A percentile compares a stretch with the other conserved stretches of the same genome.
These are phyloP conservation scores for Ginglymostoma cirratum DNA, from an alignment of 2,113 vertebrate species.

Conservation along the genomic window DNA sequence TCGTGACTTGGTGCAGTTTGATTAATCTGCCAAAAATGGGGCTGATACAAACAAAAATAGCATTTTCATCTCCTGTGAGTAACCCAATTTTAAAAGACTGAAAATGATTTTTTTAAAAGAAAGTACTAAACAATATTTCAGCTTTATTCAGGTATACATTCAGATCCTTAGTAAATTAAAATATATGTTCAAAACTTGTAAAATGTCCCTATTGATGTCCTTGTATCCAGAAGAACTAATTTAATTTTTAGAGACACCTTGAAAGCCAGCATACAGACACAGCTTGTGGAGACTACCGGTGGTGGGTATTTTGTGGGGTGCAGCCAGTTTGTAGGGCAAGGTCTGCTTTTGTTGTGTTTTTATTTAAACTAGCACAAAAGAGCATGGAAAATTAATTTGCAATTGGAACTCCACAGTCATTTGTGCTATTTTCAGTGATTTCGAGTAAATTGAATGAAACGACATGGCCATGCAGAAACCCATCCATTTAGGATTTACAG, in stretches of 20 bases:
- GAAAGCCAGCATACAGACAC: neutral
- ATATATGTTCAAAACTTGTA: neutral
- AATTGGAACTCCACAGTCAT: neutral
- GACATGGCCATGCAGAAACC: neutral
- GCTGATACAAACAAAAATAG: neutral
- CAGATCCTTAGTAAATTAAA: neutral
- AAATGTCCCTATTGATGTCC: neutral
- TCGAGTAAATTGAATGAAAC: neutral
- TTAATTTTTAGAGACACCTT: neutral
- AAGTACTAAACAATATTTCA: too few relatives aligned
- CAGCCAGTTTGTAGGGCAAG: neutral
- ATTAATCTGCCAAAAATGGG: neutral
- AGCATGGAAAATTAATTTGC: neutral
- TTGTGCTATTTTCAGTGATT: neutral
- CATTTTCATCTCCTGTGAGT: neutral
- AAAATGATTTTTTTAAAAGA: neutral
- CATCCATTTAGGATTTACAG: neutral
- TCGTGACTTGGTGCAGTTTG: neutral
- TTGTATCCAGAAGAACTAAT: neutral
- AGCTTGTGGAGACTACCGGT: neutral
- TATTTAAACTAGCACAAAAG: neutral
- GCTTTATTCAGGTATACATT: neutral
- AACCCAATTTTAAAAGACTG: neutral
- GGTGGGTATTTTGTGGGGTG: too few relatives aligned
- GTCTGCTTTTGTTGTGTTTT: neutral